Percentiles rank a stretch among this genome's conserved stretches.
Conservation (phyloP, 2,888 invertebrate species). For the Drosophila sordidula region DNA sequence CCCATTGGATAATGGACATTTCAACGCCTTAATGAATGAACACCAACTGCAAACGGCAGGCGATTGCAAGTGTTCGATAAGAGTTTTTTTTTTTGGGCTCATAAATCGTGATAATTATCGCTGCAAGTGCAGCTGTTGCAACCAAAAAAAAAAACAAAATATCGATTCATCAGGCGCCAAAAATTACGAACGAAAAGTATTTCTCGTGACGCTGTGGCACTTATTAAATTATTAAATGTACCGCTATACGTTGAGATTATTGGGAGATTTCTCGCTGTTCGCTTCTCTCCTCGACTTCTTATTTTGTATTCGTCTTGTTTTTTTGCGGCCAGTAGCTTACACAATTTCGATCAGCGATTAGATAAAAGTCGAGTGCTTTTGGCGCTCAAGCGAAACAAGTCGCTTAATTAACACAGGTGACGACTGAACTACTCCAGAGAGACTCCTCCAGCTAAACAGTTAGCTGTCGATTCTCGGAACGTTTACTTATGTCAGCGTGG, state of each 20-base stretch:
- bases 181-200: conserved; percentile 24
- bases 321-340: conserved; percentile 52
- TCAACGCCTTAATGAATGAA: conserved; percentile 62
- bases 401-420: conserved; percentile 64
- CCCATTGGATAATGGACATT: conserved; percentile 47
- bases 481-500: conserved; percentile 7
- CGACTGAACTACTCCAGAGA: conserved; percentile 17
- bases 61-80: conserved; percentile 67
- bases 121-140: conserved; percentile 42
- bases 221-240: conserved; percentile 79
- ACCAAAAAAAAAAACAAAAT: conserved; percentile 18
- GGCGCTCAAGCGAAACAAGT: conserved; percentile 55
- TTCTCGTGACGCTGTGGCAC: conserved; percentile 69
- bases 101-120: conserved; percentile 78
- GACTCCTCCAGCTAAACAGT: conserved; percentile 9
- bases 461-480: conserved; percentile 17
- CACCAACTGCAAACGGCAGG: conserved; percentile 7
- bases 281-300: conserved; percentile 3
- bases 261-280: conserved; percentile 13
- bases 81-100: conserved; percentile 49
- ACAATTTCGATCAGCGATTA: conserved; percentile 74
- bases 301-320: conserved; percentile 1
- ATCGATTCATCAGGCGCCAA: conserved; percentile 28
- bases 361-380: conserved; percentile 60
- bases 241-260: conserved; percentile 57